phyloP scores from a whole-genome alignment of 2,797 vertebrate species.

The Alectoris magna region DNA sequence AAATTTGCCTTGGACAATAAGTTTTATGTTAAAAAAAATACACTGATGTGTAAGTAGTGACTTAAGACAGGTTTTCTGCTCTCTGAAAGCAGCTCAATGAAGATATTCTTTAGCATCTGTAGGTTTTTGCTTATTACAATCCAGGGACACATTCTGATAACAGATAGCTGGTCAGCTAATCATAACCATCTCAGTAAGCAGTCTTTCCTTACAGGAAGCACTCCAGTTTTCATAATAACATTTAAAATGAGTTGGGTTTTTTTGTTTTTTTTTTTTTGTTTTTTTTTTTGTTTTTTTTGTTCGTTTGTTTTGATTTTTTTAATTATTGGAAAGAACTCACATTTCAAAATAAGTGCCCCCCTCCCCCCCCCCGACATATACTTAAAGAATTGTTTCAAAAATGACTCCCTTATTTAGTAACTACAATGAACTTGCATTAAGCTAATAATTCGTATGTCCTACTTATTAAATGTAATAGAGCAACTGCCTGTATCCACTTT shows the following conservation, averaged over 20 bases:
- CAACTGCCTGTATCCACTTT: slow-evolving; percentile 11
- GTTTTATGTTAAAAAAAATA: background rate
- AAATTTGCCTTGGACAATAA: background rate
- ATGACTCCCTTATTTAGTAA: background rate
- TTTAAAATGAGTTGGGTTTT: background rate
- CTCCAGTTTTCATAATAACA: background rate
- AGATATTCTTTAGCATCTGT: background rate
- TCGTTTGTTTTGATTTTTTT: background rate
- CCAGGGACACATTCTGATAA: background rate
- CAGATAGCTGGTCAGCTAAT: background rate
- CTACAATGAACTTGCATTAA: background rate
- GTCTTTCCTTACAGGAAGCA: background rate
- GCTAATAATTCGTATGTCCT: slow-evolving; percentile 22
- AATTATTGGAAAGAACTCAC: background rate
- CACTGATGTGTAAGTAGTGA: background rate
- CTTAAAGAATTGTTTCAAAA: background rate
- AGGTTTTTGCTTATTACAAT: background rate
- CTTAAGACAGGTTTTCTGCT: background rate
- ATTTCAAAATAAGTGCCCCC: background rate
- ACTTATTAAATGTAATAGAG: background rate
- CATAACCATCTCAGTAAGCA: background rate
- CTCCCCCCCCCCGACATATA: background rate
- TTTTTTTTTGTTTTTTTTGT: background rate
- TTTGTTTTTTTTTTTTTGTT: fast-evolving
- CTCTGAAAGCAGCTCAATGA: background rate